Base-by-base conservation (phyloP, 1,140 invertebrate genomes). In the Aleiodes sp. region DNA sequence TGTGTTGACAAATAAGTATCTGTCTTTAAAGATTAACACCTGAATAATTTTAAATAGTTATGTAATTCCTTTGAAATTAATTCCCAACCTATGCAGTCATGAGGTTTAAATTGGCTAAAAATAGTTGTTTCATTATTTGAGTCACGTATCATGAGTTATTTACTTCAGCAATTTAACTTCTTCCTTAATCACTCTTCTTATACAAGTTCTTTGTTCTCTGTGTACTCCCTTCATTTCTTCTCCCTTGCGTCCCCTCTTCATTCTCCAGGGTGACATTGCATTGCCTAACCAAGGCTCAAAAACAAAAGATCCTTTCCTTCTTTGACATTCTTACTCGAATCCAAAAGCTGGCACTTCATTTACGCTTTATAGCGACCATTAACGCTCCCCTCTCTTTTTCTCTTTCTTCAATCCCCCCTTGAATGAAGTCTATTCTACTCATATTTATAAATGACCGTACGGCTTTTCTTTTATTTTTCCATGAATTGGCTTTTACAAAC, bases 181-280 rank as follows among this genome's bases (percentile, higher is more conserved):
- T 70, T 72, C 63, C 67, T 69, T 72, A 70, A 72, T 72, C 71
- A 72, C 71, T 69, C 71, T 72, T 72, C 71, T 72, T 72, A 56
- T 72, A 57, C 64, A 52, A 70, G 63, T 67, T 31, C 52, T 67
- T 67, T 67, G 67, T 66, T 72, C 56, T 62, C 60, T 65, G 43
- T 66, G 35, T 31, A 65, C 9, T 31, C 31, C 3, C 28, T 31
- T 24, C 33, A 43, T 65, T 28, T 24, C 29, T 52, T 4, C n/a
- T n/a, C n/a, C n/a, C n/a, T n/a, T n/a, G n/a, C n/a, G n/a, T n/a
- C n/a, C n/a, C n/a, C n/a, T n/a, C n/a, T n/a, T n/a, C 19, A 33
- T 7, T 8, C 56, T 24, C 31, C 31, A 2, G 56, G 65, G 24
- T 39, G 65, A 26, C 26, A 59, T 59, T 59, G 56, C 28, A 16